Percentiles rank a stretch among this genome's conserved stretches.
phyloP scores from a whole-genome alignment of 2,797 vertebrate species.

The Natrix natrix region DNA sequence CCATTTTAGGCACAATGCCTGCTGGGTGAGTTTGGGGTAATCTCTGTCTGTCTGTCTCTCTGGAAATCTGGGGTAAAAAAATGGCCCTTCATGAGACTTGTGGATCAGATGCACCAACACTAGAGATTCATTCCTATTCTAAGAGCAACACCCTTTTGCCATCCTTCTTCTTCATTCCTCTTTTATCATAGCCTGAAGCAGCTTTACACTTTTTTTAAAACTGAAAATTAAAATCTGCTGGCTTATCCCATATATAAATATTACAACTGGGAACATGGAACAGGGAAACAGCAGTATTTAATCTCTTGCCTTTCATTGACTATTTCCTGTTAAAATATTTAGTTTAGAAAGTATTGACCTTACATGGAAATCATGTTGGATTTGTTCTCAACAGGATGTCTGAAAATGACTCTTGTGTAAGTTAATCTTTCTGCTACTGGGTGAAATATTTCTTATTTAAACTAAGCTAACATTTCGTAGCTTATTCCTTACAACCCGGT shows the following conservation, averaged over 20 bases:
- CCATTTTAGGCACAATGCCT: neutral
- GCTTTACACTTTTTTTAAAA: neutral
- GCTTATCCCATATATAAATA: neutral
- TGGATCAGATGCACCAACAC: neutral
- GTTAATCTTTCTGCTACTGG: neutral
- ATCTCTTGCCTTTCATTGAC: slow-evolving; percentile 1
- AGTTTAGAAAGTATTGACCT: slow-evolving; percentile 2
- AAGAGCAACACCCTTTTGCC: neutral
- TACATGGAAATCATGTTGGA: neutral
- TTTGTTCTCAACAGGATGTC: slow-evolving; percentile 20
- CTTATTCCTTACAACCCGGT: neutral
- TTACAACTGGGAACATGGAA: neutral
- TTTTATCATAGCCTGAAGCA: neutral
- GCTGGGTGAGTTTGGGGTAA: neutral
- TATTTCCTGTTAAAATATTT: neutral
- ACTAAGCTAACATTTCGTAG: neutral
- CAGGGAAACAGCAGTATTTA: neutral
- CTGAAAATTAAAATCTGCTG: neutral
- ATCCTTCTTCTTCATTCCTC: neutral
- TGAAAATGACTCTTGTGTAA: slow-evolving; percentile 17
- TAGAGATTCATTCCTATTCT: neutral
- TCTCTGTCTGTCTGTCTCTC: neutral
- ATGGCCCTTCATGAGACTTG: neutral
- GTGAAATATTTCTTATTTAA: neutral
- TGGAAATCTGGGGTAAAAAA: neutral